These are phyloP conservation scores for Netelia virgata DNA, from an alignment of 2,888 invertebrate genomes.

Conservation along the genomic window DNA sequence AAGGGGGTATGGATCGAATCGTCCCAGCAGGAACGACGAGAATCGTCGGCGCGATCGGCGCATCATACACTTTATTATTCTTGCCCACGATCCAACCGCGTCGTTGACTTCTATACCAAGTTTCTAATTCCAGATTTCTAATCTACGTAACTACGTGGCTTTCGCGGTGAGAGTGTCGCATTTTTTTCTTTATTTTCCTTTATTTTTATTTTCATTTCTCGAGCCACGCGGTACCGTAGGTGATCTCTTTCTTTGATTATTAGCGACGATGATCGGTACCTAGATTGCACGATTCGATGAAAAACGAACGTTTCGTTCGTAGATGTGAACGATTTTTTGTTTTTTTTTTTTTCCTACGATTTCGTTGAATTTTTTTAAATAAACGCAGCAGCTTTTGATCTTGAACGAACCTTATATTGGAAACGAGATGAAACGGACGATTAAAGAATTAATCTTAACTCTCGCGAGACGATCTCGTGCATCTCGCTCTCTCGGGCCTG, in stretches of 20 bases:
- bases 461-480: slow-evolving; percentile 27
- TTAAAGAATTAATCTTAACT: slow-evolving; percentile 9
- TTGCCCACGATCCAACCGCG: slow-evolving; percentile 52
- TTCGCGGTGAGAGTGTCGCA: slow-evolving; percentile 55
- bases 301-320: too few species aligned
- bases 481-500: slow-evolving; percentile 55
- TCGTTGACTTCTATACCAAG: slow-evolving; percentile 60
- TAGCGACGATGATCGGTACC: background rate
- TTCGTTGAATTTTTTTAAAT: background rate
- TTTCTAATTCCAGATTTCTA: slow-evolving; percentile 70
- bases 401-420: too few species aligned
- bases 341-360: background rate
- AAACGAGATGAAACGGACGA: background rate
- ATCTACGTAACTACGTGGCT: slow-evolving; percentile 64
- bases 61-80: slow-evolving; percentile 42
- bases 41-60: background rate
- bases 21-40: background rate
- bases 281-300: too few species aligned
- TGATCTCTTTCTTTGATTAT: slow-evolving; percentile 29
- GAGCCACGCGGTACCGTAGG: background rate
- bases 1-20: background rate
- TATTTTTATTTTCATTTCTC: background rate
- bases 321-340: background rate
- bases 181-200: slow-evolving; percentile 8
- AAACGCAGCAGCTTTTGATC: too few species aligned